phyloP scores from a whole-genome alignment of 2,797 vertebrate species.

The Chaenodraco wilsoni region DNA sequence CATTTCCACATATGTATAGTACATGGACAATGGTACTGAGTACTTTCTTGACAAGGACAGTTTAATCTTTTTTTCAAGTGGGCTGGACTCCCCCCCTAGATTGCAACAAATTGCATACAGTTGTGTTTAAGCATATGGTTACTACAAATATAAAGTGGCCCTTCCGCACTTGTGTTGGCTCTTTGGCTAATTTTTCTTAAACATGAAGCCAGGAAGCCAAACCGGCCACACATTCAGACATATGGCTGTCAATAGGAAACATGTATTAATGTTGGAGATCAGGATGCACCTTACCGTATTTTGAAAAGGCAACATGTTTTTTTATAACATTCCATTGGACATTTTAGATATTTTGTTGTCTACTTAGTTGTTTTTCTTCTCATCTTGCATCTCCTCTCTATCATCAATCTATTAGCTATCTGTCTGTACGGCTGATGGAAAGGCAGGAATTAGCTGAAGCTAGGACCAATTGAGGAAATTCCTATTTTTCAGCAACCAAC shows the following conservation, averaged over 20 bases:
- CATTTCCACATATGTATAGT: background rate
- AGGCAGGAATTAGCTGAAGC: conserved; percentile 87
- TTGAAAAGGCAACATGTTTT: conserved; percentile 5
- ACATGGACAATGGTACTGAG: background rate
- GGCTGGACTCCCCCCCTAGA: background rate
- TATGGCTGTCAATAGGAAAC: conserved; percentile 1
- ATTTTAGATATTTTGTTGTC: conserved; percentile 23
- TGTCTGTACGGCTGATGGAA: conserved; percentile 87
- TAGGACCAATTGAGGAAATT: conserved; percentile 98
- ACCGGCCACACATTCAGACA: background rate
- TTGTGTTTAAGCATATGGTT: conserved; percentile 1
- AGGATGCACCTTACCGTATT: conserved; percentile 10
- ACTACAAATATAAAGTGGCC: background rate
- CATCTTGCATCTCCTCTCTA: conserved; percentile 18
- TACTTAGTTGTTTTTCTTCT: conserved; percentile 16
- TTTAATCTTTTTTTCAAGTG: background rate
- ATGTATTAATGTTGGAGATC: conserved; percentile 7
- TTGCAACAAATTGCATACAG: background rate
- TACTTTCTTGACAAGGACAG: background rate
- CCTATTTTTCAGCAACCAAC: conserved; percentile 95
- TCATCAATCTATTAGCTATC: conserved; percentile 81
- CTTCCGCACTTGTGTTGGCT: background rate
- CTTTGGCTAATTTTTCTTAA: background rate
- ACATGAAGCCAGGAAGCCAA: background rate
- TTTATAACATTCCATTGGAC: conserved; percentile 12